Percentiles rank a stretch among this genome's conserved stretches.
phyloP scores from a whole-genome alignment of 2,888 invertebrate genomes.

The Dolichopus griseipennis region DNA sequence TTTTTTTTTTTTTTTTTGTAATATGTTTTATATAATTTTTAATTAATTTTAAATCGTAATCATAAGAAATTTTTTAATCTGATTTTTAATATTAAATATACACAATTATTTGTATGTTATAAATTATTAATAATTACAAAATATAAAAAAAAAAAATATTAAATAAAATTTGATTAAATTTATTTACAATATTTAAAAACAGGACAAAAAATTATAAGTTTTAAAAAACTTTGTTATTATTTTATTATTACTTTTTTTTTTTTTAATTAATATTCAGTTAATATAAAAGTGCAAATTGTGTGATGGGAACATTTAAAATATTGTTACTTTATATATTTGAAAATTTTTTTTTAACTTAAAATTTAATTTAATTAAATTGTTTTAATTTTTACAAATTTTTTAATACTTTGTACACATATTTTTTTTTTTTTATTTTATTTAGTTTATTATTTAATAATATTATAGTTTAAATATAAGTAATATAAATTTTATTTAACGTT shows the following conservation, averaged over 20 bases:
- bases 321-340: neutral
- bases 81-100: neutral
- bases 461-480: too few species aligned
- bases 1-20: neutral
- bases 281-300: slow-evolving; percentile 8
- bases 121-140: too few species aligned
- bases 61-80: neutral
- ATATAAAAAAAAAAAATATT: too few species aligned
- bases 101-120: too few species aligned
- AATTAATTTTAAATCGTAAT: neutral
- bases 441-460: too few species aligned
- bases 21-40: neutral
- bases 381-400: neutral
- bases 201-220: neutral
- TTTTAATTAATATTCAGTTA: neutral
- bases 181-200: too few species aligned
- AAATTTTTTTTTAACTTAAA: neutral
- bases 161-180: too few species aligned
- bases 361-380: neutral
- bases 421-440: too few species aligned
- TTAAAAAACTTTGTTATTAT: neutral
- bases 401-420: slow-evolving; percentile 7
- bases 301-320: neutral
- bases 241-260: neutral
- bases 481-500: too few species aligned